These are phyloP conservation scores for Zoroaster sp. DNA, from an alignment of 53 echinoderm and acorn worm species.

Conservation along the genomic window DNA sequence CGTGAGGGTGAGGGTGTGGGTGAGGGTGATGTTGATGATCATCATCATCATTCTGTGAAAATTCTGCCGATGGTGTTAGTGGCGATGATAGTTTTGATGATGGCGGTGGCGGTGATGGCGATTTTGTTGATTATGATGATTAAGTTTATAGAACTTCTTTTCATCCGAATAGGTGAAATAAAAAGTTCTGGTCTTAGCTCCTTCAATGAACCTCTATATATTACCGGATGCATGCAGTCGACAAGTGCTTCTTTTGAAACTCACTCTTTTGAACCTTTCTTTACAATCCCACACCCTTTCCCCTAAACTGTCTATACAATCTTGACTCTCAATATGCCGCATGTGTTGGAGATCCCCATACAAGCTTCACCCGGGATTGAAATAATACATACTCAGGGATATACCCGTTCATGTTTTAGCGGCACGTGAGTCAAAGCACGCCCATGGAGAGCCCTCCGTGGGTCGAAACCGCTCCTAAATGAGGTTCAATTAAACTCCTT, in stretches of 20 bases:
- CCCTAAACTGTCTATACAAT: neutral
- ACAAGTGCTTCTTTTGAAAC: neutral
- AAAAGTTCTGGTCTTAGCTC: neutral
- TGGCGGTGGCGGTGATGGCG: neutral
- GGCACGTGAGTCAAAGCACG: conserved; percentile 25
- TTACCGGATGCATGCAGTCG: conserved; percentile 17
- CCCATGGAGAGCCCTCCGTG: conserved; percentile 3
- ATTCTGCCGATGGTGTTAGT: too few species aligned
- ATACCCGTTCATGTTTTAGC: neutral
- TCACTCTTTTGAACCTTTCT: neutral
- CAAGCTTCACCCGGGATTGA: neutral
- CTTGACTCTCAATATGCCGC: neutral
- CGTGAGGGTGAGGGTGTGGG: neutral
- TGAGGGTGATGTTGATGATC: neutral
- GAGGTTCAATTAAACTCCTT: conserved; percentile 33
- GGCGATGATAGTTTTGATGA: neutral
- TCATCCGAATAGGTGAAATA: neutral
- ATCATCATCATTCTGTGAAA: neutral
- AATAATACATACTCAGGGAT: conserved; percentile 1
- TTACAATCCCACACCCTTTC: neutral
- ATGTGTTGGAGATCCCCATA: neutral
- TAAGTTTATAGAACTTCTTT: neutral
- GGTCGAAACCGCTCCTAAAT: conserved; percentile 10
- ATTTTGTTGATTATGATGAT: neutral
- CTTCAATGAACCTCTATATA: neutral